phyloP scores from a whole-genome alignment of 1,140 invertebrate genomes.

The Pseudomyrmex pallidus region DNA sequence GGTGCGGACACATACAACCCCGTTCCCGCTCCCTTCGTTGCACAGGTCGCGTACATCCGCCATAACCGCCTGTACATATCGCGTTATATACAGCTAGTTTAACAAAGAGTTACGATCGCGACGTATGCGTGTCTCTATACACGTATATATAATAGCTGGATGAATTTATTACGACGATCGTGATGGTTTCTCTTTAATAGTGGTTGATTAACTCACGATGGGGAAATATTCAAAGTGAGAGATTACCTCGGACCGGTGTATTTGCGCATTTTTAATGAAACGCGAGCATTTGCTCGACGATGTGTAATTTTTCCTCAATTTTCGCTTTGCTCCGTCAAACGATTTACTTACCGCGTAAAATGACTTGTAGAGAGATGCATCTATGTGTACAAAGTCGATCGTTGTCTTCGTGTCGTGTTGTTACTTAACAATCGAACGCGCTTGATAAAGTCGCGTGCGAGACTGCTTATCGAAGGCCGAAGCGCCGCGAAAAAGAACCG shows the following conservation, averaged over 20 bases:
- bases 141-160: constrained; percentile 1
- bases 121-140: constrained; percentile 48
- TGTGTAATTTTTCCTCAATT: not conserved
- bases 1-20: constrained; percentile 50
- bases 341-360: no score
- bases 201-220: not conserved
- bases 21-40: not conserved
- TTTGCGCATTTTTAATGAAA: not conserved
- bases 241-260: not conserved
- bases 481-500: constrained; percentile 25
- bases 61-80: constrained; percentile 14
- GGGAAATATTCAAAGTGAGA: not conserved
- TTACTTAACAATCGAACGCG: not conserved
- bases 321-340: not conserved
- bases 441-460: constrained; percentile 37
- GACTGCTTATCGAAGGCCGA: constrained; percentile 17
- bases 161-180: constrained; percentile 30
- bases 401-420: not conserved
- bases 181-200: not conserved
- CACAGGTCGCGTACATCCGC: constrained; percentile 4
- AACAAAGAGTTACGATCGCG: constrained; percentile 56
- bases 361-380: no score
- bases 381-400: not conserved
- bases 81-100: constrained; percentile 28
- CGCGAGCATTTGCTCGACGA: no score